Evolutionary conservation across 2,797 vertebrate species (phyloP), one percentile per base, ranked within the genome.

Genomic region (Telmatherina bonti): DNA sequence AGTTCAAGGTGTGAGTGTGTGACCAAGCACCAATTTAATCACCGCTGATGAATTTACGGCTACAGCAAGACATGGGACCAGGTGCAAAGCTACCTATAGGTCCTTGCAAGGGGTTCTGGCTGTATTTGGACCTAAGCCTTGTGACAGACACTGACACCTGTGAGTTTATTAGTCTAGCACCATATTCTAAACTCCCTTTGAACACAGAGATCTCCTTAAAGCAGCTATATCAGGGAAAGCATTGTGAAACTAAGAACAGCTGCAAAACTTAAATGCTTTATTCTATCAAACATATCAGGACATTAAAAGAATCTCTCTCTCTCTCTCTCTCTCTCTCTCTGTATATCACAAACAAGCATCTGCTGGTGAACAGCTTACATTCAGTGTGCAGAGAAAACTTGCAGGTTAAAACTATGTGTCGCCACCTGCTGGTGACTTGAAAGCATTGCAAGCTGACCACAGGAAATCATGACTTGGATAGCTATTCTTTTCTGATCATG

Each of bases 121-220:
- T 92, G 71, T 87, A 90, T 94, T 92, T 90, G 88, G 90, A 74
- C 81, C 81, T 36, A 36, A 47, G 31, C 55, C 11, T 62, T 67
- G 77, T 93, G 91, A 92, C 87, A 79, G 96, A 97, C 92, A 94
- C 95, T 80, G 94, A 95, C 96, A 93, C 85, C 82, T 92, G 88
- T 69, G 72, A 64, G 76, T 89, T 89, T 83, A 88, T 79, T 86
- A 71, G 72, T 55, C 59, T 64, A 59, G 65, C 62, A 70, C 62
- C 26, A 79, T 51, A 53, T 66, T 83, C 76, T 70, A 29, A 75
- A 76, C 72, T 78, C 41, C 78, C 76, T 85, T 74, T 84, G 62
- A 73, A 71, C 77, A 71, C 45, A 75, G 36, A 83, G 52, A 73
- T 35, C 30, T 43, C 20, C 26, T 53, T 59, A 64, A 64, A 77